These are phyloP conservation scores for Bombus affinis DNA, from an alignment of 1,140 invertebrate species.

Conservation along the genomic window DNA sequence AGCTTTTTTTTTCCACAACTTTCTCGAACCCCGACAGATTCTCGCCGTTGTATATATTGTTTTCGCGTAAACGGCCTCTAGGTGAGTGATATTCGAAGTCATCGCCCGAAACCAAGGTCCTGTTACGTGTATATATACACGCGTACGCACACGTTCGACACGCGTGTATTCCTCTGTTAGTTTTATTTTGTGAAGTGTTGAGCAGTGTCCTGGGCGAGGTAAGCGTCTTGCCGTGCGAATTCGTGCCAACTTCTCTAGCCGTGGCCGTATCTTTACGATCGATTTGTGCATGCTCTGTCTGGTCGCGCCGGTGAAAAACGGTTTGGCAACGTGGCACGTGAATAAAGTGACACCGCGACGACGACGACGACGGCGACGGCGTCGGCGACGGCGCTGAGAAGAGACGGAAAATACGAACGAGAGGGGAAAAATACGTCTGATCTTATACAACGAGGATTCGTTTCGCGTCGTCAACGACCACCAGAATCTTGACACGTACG, in stretches of 20 bases:
- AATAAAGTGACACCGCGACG: slow-evolving; percentile 46
- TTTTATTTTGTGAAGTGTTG: slow-evolving; percentile 47
- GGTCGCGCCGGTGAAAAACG: slow-evolving; percentile 49
- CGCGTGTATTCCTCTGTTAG: background rate
- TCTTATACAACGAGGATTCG: background rate
- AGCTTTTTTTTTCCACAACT: background rate
- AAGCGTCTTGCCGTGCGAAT: slow-evolving; percentile 34
- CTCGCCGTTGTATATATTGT: slow-evolving; percentile 9
- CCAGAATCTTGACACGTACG: background rate
- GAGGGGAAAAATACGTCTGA: background rate
- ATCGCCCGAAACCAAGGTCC: slow-evolving; percentile 48
- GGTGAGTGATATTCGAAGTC: slow-evolving; percentile 48
- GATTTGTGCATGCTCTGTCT: slow-evolving; percentile 54
- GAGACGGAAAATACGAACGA: background rate
- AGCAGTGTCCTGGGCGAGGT: slow-evolving; percentile 21
- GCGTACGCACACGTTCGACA: background rate
- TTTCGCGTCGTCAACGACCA: background rate
- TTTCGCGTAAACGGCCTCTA: slow-evolving; percentile 43
- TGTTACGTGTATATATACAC: slow-evolving; percentile 16
- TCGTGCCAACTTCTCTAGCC: slow-evolving; percentile 31
- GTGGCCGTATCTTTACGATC: slow-evolving; percentile 49
- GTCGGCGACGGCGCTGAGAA: background rate
- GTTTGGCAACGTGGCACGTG: slow-evolving; percentile 56
- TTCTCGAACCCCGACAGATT: background rate
- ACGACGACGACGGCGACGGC: slow-evolving; percentile 30